Base-by-base conservation (phyloP, 2,888 invertebrate genomes). In the Nesidiocoris tenuis region DNA sequence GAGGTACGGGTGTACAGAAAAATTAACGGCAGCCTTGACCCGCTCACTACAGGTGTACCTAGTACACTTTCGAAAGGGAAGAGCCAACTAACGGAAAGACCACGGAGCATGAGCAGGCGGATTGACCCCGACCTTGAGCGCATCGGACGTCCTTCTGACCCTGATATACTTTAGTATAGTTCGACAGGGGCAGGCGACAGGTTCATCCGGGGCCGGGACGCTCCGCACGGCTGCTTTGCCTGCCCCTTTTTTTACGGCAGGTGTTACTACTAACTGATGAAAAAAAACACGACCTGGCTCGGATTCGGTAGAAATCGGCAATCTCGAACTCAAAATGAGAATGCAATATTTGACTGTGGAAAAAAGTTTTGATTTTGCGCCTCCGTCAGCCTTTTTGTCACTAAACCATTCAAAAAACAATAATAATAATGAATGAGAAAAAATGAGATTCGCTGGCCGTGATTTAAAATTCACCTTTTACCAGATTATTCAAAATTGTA, bases 81-180 rank as follows among this genome's bases (percentile, higher is more conserved):
- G 39, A 39, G 39, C n/a, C n/a, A n/a, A n/a, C n/a, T 39, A 39
- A 39, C 39, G 39, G 39, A 39, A 12, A 7, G 39, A 39, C 3
- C 12, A 39, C 12, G 39, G 39, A 39, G 12, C 5, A 39, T 3
- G 39, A 39, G 39, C 39, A 39, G 12, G 39, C 39, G 39, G 39
- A 39, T 39, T 39, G 39, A 39, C 22, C 23, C 63, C 23, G 63
- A 63, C 63, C 63, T 63, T 63, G 63, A 63, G 22, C 21, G 22
- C 21, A 7, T 63, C 7, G 61, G 63, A 21, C 63, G 22, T 63
- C 63, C 63, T 63, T 63, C 23, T 63, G 63, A 63, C 63, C 63
- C 22, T 63, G 22, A 63, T 21, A 63, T 21, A 21, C 22, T 22
- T 63, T 23, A 63, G 39, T 39, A 39, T 39, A 39, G 39, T 39